Percentiles rank a stretch among this genome's conserved stretches.
Evolutionary conservation across 2,888 invertebrate species (phyloP).

Genomic region (Drosophila recens): DNA sequence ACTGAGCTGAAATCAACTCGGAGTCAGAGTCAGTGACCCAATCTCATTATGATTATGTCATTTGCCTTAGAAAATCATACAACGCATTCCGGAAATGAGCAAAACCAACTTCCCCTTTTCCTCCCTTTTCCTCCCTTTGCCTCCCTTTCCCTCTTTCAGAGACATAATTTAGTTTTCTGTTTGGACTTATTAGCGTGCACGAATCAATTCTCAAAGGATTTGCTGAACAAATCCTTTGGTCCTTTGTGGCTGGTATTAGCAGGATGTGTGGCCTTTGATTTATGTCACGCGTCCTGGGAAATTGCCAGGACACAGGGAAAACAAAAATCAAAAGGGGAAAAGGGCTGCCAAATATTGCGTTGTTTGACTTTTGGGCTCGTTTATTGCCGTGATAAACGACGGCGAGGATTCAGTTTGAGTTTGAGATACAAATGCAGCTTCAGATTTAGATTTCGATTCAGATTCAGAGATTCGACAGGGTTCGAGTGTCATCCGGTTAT

Average conservation of each 20-base stretch:
- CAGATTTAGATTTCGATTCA: neutral
- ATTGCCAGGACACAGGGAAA: slow-evolving; percentile 26
- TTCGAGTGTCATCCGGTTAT: slow-evolving; percentile 65
- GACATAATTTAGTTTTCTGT: slow-evolving; percentile 76
- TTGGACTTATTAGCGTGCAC: slow-evolving; percentile 83
- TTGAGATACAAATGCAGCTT: slow-evolving; percentile 12
- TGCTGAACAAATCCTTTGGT: slow-evolving; percentile 76
- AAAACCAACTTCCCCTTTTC: slow-evolving; percentile 29
- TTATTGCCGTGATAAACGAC: slow-evolving; percentile 66
- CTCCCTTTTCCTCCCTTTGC: too few relatives aligned
- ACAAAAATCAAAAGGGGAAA: slow-evolving; percentile 9
- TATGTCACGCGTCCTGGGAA: slow-evolving; percentile 80
- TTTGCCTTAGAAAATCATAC: slow-evolving; percentile 62
- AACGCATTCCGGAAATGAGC: slow-evolving; percentile 44
- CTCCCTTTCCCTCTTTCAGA: neutral
- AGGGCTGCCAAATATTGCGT: slow-evolving; percentile 38
- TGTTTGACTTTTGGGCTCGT: slow-evolving; percentile 58
- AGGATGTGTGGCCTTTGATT: slow-evolving; percentile 60
- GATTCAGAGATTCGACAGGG: slow-evolving; percentile 68
- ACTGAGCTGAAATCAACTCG: slow-evolving; percentile 5
- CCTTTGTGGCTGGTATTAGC: slow-evolving; percentile 24
- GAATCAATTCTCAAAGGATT: slow-evolving; percentile 84
- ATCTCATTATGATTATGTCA: slow-evolving; percentile 75
- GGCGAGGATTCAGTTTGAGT: slow-evolving; percentile 13
- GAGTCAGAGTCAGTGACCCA: neutral